Base-by-base conservation (phyloP, 2,888 invertebrate species). In the Protonemura montana region DNA sequence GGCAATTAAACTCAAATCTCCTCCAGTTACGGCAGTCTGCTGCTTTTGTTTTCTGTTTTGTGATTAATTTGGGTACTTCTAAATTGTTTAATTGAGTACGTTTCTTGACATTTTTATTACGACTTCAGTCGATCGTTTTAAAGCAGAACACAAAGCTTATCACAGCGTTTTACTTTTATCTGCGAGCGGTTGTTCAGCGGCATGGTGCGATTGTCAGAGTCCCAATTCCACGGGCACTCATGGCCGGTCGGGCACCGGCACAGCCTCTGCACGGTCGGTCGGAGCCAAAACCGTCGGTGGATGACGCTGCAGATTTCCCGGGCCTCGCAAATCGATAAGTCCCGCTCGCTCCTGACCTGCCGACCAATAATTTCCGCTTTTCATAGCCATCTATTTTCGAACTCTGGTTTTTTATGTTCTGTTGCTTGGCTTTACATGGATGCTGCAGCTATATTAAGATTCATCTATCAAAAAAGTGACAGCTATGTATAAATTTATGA, bases 271-370 rank as follows among this genome's bases (percentile, higher is more conserved):
- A 94, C 92, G 87, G 94, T 92, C 30, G 92, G 91, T 80, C 93
- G 91, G 85, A 93, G 91, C 95, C 95, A 94, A 91, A 93, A 93
- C 82, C 94, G 91, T 89, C 90, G 90, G 89, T 94, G 90, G 88
- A 93, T 90, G 87, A 93, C 92, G 85, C 93, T 92, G 90, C 94
- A 94, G 76, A 93, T 93, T 87, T 91, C 92, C 85, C 90, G 89
- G 26, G 88, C 89, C 7, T 87, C 89, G 89, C 95, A 95, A 42
- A 90, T 89, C 0, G 92, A 92, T 89, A 95, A 91, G 87, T 94
- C 93, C 88, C 93, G 92, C 90, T 95, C 94, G 89, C 94, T 94
- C 88, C 93, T 92, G 88, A 93, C 92, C 94, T 94, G 88, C 25
- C 35, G 5, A 85, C 84, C 78, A 10, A 21, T 2, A 21, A 13